phyloP scores from a whole-genome alignment of 2,113 vertebrate genomes.

The Dermatemys mawii region DNA sequence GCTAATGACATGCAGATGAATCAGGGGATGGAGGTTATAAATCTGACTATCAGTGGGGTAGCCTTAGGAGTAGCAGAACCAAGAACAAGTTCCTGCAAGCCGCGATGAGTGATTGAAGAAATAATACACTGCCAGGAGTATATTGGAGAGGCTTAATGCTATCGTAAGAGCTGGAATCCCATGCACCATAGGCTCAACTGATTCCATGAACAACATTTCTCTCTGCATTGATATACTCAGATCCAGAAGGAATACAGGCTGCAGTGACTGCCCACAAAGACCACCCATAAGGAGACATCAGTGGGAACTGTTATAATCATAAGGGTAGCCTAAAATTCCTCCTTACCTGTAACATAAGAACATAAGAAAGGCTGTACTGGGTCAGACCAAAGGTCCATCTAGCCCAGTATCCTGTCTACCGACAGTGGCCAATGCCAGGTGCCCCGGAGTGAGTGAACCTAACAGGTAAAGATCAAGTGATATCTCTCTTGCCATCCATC shows the following conservation, averaged over 20 bases:
- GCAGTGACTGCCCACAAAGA: neutral
- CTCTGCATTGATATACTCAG: neutral
- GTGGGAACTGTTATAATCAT: no score
- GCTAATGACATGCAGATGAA: neutral
- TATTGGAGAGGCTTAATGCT: neutral
- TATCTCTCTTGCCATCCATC: no score
- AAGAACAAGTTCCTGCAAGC: neutral
- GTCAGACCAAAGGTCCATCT: no score
- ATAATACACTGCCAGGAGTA: neutral
- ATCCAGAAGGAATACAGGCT: neutral
- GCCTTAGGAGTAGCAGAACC: neutral
- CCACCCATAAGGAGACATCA: neutral
- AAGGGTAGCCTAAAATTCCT: no score
- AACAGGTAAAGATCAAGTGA: no score
- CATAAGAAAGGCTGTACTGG: no score
- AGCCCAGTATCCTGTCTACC: no score
- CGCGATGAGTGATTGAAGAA: neutral
- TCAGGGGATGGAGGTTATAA: neutral
- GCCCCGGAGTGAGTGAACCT: no score
- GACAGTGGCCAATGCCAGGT: no score
- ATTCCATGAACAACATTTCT: neutral
- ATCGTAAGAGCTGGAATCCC: neutral
- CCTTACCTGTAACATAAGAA: no score
- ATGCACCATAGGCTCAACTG: accelerated
- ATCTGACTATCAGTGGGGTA: neutral